phyloP scores from a whole-genome alignment of 2,113 vertebrate genomes.

The Heptranchias perlo region DNA sequence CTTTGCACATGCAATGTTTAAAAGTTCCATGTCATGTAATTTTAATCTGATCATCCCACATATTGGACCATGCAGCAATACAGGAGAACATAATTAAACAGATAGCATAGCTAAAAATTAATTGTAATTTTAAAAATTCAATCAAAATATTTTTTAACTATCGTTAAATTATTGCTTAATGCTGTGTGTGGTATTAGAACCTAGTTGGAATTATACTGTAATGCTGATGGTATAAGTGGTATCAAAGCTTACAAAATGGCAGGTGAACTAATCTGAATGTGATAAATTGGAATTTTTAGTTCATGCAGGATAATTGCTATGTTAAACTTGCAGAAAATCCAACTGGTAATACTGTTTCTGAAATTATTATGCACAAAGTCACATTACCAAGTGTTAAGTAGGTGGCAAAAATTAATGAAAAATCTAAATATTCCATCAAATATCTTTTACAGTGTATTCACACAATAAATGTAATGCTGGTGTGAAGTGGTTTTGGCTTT shows the following conservation, averaged over 20 bases:
- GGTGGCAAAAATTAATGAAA: not conserved
- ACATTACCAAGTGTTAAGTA: not conserved
- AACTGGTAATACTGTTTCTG: not conserved
- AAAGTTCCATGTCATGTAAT: too few species aligned
- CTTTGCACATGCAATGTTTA: not conserved
- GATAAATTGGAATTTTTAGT: not conserved
- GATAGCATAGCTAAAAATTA: not conserved
- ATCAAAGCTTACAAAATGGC: not conserved
- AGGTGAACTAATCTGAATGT: not conserved
- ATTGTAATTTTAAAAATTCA: not conserved
- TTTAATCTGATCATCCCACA: not conserved
- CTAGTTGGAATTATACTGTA: not conserved
- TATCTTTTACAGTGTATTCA: too few species aligned
- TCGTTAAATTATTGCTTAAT: not conserved
- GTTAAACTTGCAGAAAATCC: not conserved
- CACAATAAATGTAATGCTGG: not conserved
- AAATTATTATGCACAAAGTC: not conserved
- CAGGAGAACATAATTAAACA: not conserved
- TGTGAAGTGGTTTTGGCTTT: not conserved
- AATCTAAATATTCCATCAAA: not conserved
- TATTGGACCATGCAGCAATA: not conserved
- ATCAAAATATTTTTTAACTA: not conserved
- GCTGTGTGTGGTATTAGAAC: not conserved
- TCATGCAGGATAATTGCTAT: not conserved
- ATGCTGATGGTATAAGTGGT: not conserved